Base-by-base conservation (phyloP, 92 coral and sea anemone genomes). In the Galaxea fascicularis region DNA sequence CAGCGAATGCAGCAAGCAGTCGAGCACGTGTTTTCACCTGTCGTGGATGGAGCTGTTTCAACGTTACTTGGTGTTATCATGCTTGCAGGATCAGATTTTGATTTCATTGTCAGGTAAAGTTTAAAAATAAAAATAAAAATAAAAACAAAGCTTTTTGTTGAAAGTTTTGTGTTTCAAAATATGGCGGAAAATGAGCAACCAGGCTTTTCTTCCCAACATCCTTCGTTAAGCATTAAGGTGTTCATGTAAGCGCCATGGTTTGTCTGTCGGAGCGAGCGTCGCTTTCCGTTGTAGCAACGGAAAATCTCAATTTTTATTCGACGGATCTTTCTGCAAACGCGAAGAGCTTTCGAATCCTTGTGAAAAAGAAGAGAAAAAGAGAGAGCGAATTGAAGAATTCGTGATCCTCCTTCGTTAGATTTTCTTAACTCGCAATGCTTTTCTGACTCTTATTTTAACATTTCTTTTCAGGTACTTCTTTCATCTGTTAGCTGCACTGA, bases 1-100 rank as follows among this genome's bases (percentile, higher is more conserved):
- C 92, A 80, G n/a, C 90, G 99, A 13, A 90, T 97, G 92, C 99
- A 94, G 80, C 81, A 74, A 56, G 98, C 99, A 1, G 79, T 97
- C 22, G 99, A 97, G 64, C 90, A 90, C 68, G 99, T 97, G 47
- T 92, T 97, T 84, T 92, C 98, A 8, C 99, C 99, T 6, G 92
- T 93, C 31, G 95, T 95, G 25, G 97, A 95, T 73, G 99, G 99
- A 8, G 98, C 95, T 8, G 65, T 97, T 22, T 97, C 99, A 6
- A 97, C 99, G 1, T 68, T 97, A 12, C 89, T 97, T 35, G 99
- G 99, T 16, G 95, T 97, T 27, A 74, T 93, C 24, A 93, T 97
- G 97, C 91, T 97, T 30, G 98, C 98, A 20, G 98, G 98, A 52
- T 97, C 99, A 22, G 99, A 97, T 74, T 97, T 97, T 46, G 99